Percentiles rank a stretch among this genome's conserved stretches.
Conservation (phyloP, 2,113 vertebrate species). For the Pachyramphus minor region DNA sequence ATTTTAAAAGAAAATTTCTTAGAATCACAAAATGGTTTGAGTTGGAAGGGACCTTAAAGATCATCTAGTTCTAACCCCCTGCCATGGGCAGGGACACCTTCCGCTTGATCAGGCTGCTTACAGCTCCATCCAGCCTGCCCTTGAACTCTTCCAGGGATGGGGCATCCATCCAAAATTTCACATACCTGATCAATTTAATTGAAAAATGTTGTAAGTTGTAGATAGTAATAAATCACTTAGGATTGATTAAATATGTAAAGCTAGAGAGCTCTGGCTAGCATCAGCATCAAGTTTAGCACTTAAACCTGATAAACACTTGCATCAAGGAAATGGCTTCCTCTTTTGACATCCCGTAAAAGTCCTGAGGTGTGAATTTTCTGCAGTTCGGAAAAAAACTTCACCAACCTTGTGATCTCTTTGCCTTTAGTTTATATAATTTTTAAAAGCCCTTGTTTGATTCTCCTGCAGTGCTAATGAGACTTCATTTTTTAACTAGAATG, state of each 20-base stretch:
- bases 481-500: neutral
- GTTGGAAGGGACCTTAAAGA: neutral
- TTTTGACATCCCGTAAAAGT: neutral
- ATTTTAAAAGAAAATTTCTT: neutral
- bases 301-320: neutral
- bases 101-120: neutral
- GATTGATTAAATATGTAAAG: neutral
- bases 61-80: neutral
- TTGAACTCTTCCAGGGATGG: neutral
- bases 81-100: neutral
- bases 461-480: neutral
- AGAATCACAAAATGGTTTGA: neutral
- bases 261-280: neutral
- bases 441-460: neutral
- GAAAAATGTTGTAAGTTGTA: neutral
- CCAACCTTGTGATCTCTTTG: neutral
- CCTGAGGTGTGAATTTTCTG: neutral
- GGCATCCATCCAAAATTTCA: neutral
- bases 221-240: neutral
- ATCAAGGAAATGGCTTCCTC: neutral
- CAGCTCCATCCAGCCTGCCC: neutral
- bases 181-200: neutral
- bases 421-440: neutral
- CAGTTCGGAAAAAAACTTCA: neutral
- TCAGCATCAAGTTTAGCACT: neutral